A percentile compares a stretch with the other conserved stretches of the same genome.
Conservation (phyloP, 2,113 vertebrate species). For the Hippocampus comes region DNA sequence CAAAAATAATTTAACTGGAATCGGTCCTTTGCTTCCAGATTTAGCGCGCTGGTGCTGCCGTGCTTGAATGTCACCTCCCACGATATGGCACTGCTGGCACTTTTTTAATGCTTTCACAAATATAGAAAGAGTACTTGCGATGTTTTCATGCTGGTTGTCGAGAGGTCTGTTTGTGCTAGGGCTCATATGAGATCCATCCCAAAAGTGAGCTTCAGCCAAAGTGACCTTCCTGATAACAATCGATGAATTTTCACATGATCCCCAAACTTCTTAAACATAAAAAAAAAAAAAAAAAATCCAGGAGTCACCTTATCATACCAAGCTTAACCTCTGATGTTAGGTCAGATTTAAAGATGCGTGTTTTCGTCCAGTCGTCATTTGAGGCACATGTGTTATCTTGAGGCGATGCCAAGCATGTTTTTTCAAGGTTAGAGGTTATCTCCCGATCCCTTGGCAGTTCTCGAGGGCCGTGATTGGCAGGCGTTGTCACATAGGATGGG, state of each 20-base stretch:
- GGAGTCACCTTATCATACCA: not conserved
- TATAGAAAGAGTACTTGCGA: conserved; percentile 29
- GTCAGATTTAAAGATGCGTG: not conserved
- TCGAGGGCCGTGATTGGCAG: conserved; percentile 61
- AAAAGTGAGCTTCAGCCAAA: not conserved
- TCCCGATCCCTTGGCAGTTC: conserved; percentile 55
- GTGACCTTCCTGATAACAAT: not conserved
- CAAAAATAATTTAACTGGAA: conserved; percentile 34
- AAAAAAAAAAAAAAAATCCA: not conserved
- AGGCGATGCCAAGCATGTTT: conserved; percentile 49
- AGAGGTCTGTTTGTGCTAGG: not conserved
- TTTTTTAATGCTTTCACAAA: conserved; percentile 34
- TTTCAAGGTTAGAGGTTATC: conserved; percentile 61
- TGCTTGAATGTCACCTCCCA: conserved; percentile 52
- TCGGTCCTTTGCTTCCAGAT: conserved; percentile 13
- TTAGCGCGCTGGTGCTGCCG: conserved; percentile 14
- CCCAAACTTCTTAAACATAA: not conserved
- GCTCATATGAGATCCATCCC: not conserved
- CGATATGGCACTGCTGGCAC: conserved; percentile 26
- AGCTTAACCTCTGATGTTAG: not conserved
- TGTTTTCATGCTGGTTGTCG: conserved; percentile 2
- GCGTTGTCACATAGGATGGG: conserved; percentile 55
- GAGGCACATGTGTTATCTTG: conserved; percentile 31
- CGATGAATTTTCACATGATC: not conserved
- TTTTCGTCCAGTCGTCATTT: conserved; percentile 49